phyloP scores from a whole-genome alignment of 2,113 vertebrate genomes.

The Murina feae region DNA sequence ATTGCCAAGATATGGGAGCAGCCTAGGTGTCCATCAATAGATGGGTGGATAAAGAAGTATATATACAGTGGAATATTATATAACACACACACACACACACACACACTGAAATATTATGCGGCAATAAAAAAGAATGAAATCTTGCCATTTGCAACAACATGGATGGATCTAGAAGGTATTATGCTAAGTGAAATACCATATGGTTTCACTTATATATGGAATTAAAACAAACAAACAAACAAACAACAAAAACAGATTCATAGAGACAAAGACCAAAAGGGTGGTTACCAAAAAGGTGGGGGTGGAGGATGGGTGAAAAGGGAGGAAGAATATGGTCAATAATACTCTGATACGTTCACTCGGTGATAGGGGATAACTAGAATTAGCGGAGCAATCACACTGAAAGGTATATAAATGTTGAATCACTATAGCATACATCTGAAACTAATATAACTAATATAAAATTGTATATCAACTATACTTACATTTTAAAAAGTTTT shows the following conservation, averaged over 20 bases:
- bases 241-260: neutral
- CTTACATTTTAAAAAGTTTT: neutral
- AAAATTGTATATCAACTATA: neutral
- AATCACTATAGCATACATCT: neutral
- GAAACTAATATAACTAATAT: neutral
- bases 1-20: neutral
- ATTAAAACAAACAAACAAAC: neutral
- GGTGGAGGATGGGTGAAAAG: neutral
- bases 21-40: neutral
- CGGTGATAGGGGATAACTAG: neutral
- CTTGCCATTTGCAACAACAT: neutral
- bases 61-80: neutral
- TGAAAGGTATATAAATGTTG: neutral
- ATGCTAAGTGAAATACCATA: neutral
- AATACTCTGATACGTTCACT: neutral
- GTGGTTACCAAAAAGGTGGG: neutral
- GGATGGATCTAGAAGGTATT: neutral
- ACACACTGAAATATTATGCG: neutral
- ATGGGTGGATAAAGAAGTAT: neutral
- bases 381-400: neutral
- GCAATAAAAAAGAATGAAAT: neutral
- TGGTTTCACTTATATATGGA: neutral
- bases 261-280: neutral
- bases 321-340: neutral
- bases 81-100: too few species aligned